These are phyloP conservation scores for Perca schrenkii DNA, from an alignment of 2,113 vertebrate genomes.

Conservation along the genomic window DNA sequence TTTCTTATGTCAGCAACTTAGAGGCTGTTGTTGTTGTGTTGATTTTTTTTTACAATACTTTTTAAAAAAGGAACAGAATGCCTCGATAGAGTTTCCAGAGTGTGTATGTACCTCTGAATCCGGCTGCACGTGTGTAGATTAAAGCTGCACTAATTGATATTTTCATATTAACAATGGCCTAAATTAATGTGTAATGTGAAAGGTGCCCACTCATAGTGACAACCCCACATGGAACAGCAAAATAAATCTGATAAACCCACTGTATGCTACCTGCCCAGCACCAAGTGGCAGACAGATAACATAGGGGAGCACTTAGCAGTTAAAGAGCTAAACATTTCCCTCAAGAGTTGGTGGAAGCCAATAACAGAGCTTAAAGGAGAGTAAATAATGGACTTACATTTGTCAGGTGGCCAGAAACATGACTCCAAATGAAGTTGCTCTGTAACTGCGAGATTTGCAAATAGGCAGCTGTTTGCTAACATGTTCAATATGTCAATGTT, in stretches of 20 bases:
- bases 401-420: not conserved
- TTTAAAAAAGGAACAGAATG: not conserved
- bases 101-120: not conserved
- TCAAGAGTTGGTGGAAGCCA: not conserved
- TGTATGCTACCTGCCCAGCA: not conserved
- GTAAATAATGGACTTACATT: not conserved
- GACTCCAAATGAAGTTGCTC: not conserved
- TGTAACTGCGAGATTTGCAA: not conserved
- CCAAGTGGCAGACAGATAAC: not conserved
- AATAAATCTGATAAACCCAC: not conserved
- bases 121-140: not conserved
- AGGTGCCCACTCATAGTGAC: not conserved
- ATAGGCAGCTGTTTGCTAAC: not conserved
- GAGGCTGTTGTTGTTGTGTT: not conserved
- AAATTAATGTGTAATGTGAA: not conserved
- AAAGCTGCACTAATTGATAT: constrained; percentile 2
- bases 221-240: not conserved
- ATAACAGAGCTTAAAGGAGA: not conserved
- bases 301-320: not conserved
- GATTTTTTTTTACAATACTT: not conserved
- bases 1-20: not conserved
- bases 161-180: not conserved
- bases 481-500: not conserved
- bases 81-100: not conserved
- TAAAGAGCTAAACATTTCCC: not conserved